Percentiles rank a stretch among this genome's conserved stretches.
Conservation (phyloP, 23 tunicate species). For the Trididemnum clinides region DNA sequence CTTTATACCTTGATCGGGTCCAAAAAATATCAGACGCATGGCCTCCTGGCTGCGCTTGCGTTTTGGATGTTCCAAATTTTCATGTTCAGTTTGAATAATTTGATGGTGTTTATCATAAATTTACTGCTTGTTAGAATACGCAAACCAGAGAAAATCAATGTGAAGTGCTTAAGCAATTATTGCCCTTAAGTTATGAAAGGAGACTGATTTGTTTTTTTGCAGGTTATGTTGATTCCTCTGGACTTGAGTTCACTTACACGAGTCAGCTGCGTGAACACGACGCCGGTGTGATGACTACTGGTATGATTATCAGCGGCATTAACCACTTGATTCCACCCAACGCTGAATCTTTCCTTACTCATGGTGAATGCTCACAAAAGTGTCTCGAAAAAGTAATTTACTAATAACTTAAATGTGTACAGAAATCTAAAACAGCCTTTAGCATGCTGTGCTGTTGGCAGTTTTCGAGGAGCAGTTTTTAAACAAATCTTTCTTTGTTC, state of each 20-base stretch:
- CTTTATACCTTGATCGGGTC: no score
- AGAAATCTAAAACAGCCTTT: no score
- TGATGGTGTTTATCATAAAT: no score
- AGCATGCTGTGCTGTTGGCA: no score
- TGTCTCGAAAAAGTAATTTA: constrained; percentile 33
- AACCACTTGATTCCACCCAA: constrained; percentile 56
- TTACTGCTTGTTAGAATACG: no score
- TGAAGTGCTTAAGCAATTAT: background rate
- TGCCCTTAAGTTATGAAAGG: background rate
- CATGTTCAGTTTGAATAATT: background rate
- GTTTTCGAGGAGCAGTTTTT: no score
- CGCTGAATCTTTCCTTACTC: constrained; percentile 34
- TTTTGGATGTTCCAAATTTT: no score
- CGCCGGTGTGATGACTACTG: constrained; percentile 41
- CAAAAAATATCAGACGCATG: no score
- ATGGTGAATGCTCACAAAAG: constrained; percentile 27
- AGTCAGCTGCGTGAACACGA: constrained; percentile 43
- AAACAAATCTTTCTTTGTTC: background rate
- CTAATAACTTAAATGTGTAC: background rate
- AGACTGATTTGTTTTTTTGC: background rate
- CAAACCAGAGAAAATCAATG: no score
- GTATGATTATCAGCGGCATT: constrained; percentile 5
- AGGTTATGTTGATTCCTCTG: constrained; percentile 61
- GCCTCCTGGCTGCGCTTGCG: no score
- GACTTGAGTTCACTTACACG: constrained; percentile 54